A percentile compares a stretch with the other conserved stretches of the same genome.
These are phyloP conservation scores for Clusia tigrina DNA, from an alignment of 2,888 invertebrate genomes.

Conservation along the genomic window DNA sequence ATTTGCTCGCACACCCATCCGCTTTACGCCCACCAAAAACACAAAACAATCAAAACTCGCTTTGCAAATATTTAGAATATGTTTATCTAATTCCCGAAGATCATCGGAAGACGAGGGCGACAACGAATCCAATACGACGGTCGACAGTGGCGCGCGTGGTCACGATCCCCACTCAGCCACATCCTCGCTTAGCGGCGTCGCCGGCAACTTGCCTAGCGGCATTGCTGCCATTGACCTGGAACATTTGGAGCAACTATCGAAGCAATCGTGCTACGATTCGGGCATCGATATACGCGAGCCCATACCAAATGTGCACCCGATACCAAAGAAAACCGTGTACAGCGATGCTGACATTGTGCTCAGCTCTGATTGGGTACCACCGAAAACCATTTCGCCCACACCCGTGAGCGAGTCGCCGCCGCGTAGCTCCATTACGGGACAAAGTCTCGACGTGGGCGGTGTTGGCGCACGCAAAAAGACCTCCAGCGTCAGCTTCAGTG, in stretches of 20 bases:
- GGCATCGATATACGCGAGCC: constrained; percentile 88
- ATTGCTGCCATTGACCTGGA: constrained; percentile 60
- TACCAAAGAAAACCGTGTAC: constrained; percentile 70
- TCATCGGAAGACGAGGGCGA: constrained; percentile 64
- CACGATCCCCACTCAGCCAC: constrained; percentile 56
- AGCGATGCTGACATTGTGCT: constrained; percentile 89
- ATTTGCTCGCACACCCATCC: not conserved
- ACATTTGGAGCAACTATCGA: constrained; percentile 72
- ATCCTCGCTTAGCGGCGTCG: constrained; percentile 52
- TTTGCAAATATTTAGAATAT: constrained; percentile 49
- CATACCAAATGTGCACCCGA: constrained; percentile 72
- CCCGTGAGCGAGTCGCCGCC: constrained; percentile 70
- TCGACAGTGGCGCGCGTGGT: constrained; percentile 58
- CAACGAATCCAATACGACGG: constrained; percentile 60
- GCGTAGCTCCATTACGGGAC: constrained; percentile 53
- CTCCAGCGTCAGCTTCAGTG: constrained; percentile 76
- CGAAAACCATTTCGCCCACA: constrained; percentile 79
- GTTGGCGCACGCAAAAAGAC: constrained; percentile 73
- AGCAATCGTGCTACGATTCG: constrained; percentile 87
- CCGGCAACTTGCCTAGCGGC: constrained; percentile 35
- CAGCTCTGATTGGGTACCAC: constrained; percentile 87
- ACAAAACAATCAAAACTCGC: not conserved
- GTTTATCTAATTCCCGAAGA: constrained; percentile 64
- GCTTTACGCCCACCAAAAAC: not conserved
- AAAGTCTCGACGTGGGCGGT: constrained; percentile 63